A percentile compares a stretch with the other conserved stretches of the same genome.
Evolutionary conservation across 2,888 invertebrate species (phyloP).

Genomic region (Xylocampa areola): DNA sequence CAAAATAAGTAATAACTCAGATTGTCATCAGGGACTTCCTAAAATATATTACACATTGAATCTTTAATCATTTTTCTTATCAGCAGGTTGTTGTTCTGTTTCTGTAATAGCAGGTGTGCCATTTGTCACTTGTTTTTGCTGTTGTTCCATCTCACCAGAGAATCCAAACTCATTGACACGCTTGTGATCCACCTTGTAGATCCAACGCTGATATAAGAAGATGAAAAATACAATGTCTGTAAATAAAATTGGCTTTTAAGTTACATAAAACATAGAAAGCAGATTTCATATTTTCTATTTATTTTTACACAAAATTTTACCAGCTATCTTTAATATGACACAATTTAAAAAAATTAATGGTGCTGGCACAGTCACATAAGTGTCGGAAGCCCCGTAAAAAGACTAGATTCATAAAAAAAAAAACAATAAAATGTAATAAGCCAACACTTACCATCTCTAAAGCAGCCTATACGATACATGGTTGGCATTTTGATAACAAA

Average conservation of each 20-base stretch:
- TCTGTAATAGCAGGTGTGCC: slow-evolving; percentile 78
- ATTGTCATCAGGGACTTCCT: slow-evolving; percentile 39
- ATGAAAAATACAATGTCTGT: slow-evolving; percentile 99
- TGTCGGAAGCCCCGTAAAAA: too few species aligned
- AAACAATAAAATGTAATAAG: slow-evolving; percentile 1
- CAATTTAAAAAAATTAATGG: too few species aligned
- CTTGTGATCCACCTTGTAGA: slow-evolving; percentile 98
- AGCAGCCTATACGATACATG: slow-evolving; percentile 99
- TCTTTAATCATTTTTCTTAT: slow-evolving; percentile 86
- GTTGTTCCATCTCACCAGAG: slow-evolving; percentile 96
- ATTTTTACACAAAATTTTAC: too few species aligned
- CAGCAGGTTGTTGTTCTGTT: slow-evolving; percentile 68
- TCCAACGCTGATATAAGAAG: slow-evolving; percentile 99
- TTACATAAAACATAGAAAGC: not conserved
- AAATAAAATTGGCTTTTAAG: slow-evolving; percentile 60
- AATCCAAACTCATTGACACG: slow-evolving; percentile 99
- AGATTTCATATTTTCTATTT: too few species aligned
- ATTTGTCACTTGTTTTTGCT: slow-evolving; percentile 79
- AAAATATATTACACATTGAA: slow-evolving; percentile 40
- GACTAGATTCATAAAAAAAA: too few species aligned
- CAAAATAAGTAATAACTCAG: slow-evolving; percentile 30
- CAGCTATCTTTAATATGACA: too few species aligned
- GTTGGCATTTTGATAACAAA: slow-evolving; percentile 99
- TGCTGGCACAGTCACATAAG: too few species aligned
- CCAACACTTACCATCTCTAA: slow-evolving; percentile 94